Evolutionary conservation across 2,888 invertebrate genomes (phyloP).

Genomic region (Standfussiana lucernea): DNA sequence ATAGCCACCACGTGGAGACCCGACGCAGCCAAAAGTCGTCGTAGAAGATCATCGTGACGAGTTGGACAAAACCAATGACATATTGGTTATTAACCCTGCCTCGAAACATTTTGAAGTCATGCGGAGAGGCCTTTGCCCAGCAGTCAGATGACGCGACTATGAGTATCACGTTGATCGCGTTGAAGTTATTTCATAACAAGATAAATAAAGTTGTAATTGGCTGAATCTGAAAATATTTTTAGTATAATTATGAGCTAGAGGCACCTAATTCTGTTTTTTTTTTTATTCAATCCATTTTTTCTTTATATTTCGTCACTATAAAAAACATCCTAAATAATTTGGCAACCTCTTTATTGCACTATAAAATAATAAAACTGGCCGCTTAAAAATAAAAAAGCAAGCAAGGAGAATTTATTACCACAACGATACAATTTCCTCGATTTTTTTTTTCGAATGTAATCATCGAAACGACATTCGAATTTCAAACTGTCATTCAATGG

Average conservation of each 20-base stretch:
- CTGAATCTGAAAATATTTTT: not conserved
- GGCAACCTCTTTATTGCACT: conserved; percentile 22
- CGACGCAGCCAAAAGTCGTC: not conserved
- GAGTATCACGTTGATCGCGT: not conserved
- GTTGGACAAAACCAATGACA: not conserved
- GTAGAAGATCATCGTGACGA: not conserved
- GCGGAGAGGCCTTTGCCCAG: not conserved
- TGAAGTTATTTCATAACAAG: conserved; percentile 17
- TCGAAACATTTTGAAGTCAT: not conserved
- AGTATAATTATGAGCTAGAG: not conserved
- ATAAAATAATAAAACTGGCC: not conserved
- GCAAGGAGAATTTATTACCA: conserved; percentile 21
- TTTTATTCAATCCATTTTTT: not conserved
- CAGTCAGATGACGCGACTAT: not conserved
- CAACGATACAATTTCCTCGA: conserved; percentile 19
- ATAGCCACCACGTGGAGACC: not conserved
- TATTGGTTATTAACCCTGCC: not conserved
- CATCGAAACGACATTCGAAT: conserved; percentile 57
- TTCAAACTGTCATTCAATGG: conserved; percentile 52
- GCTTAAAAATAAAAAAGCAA: conserved; percentile 15
- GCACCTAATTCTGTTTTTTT: not conserved
- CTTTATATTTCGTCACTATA: not conserved
- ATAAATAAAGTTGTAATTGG: conserved; percentile 5
- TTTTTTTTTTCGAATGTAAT: conserved; percentile 36
- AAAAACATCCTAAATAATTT: not conserved